phyloP scores from a whole-genome alignment of 2,797 vertebrate genomes.

The Malacoctenus gilli region DNA sequence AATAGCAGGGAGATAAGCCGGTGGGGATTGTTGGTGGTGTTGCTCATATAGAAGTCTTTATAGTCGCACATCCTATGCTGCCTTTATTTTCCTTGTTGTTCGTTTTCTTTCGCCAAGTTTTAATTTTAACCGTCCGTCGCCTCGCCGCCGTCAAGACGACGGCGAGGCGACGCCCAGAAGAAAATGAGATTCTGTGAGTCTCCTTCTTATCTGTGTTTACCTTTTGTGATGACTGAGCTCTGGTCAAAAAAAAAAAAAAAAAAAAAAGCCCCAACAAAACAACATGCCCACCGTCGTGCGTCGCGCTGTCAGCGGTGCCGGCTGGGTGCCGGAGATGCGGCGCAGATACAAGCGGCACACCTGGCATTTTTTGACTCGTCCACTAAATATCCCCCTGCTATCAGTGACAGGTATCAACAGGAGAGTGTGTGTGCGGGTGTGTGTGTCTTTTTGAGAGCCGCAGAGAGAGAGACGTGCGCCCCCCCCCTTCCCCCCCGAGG shows the following conservation, averaged over 20 bases:
- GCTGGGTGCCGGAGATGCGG: conserved; percentile 58
- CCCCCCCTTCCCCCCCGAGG: conserved; percentile 54
- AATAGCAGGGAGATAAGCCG: conserved; percentile 20
- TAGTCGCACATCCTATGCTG: no score
- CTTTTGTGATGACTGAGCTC: conserved; percentile 54
- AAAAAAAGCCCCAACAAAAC: no score
- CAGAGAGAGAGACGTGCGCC: no score
- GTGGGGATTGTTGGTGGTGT: conserved; percentile 29
- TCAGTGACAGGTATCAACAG: conserved; percentile 70
- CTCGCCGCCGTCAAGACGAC: no score
- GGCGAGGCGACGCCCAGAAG: no score
- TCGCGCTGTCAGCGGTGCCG: conserved; percentile 59
- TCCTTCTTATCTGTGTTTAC: conserved; percentile 59
- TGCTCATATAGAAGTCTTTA: conserved; percentile 9
- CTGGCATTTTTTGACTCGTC: conserved; percentile 62
- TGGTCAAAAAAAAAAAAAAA: conserved; percentile 43
- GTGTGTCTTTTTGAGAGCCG: conserved; percentile 65
- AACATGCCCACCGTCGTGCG: conserved; percentile 41
- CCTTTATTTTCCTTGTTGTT: neutral
- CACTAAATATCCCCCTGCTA: conserved; percentile 65
- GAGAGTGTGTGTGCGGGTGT: no score
- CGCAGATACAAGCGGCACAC: conserved; percentile 48
- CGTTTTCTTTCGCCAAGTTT: conserved; percentile 16
- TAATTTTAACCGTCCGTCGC: conserved; percentile 5
- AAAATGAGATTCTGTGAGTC: no score